Evolutionary conservation across 2,113 vertebrate genomes (phyloP).

Genomic region (Eretmochelys imbricata): DNA sequence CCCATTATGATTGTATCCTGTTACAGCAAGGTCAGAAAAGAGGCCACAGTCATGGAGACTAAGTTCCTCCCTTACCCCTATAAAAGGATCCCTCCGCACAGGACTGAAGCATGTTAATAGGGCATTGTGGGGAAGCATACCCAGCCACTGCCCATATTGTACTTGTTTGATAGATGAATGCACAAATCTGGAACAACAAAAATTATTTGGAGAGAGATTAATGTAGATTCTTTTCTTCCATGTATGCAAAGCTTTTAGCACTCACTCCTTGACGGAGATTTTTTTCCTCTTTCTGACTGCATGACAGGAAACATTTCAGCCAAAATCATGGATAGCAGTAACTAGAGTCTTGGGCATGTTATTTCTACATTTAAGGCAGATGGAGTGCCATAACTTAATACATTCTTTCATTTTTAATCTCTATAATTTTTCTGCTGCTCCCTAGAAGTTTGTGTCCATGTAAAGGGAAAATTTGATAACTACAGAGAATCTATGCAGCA

Average conservation of each 20-base stretch:
- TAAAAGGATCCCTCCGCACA: not conserved
- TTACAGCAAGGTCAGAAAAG: not conserved
- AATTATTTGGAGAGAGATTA: not conserved
- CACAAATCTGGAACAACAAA: fast-evolving
- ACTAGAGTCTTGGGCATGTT: not conserved
- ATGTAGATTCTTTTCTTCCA: not conserved
- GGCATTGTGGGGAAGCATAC: too few relatives aligned
- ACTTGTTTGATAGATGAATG: fast-evolving
- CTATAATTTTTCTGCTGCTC: not conserved
- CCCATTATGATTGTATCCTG: not conserved
- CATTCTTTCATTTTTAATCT: not conserved
- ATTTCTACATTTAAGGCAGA: not conserved
- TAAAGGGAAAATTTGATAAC: not conserved
- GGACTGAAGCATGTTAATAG: not conserved
- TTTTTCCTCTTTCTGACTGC: not conserved
- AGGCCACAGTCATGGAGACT: fast-evolving
- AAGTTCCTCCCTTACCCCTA: not conserved
- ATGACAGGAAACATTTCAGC: fast-evolving
- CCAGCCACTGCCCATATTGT: not conserved
- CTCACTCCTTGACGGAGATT: not conserved
- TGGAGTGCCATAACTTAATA: not conserved
- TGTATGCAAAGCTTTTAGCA: not conserved
- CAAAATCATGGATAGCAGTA: not conserved
- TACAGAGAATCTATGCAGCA: not conserved
- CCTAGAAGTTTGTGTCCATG: not conserved